Percentiles rank a stretch among this genome's conserved stretches.
Conservation (phyloP, 1,140 invertebrate species). For the Sinella curviseta region DNA sequence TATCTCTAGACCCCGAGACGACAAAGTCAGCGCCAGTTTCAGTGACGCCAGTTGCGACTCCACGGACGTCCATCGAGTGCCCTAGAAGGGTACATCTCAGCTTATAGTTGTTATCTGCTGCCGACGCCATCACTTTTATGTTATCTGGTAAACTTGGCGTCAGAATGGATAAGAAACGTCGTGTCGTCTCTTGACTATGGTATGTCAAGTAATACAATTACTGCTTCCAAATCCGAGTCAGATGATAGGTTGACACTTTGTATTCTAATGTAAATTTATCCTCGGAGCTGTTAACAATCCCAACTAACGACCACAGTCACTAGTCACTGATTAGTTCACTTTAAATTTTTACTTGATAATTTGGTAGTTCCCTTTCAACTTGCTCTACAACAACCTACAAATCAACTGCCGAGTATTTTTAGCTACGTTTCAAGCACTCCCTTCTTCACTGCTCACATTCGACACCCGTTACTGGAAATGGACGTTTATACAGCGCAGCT, state of each 20-base stretch:
- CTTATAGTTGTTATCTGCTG: constrained; percentile 61
- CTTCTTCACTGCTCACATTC: too few relatives aligned
- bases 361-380: too few relatives aligned
- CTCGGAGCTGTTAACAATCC: too few relatives aligned
- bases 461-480: too few relatives aligned
- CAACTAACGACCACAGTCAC: too few relatives aligned
- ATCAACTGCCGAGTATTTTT: too few relatives aligned
- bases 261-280: background rate
- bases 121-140: background rate
- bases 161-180: background rate
- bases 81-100: constrained; percentile 73
- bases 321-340: too few relatives aligned
- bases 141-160: background rate
- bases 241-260: background rate
- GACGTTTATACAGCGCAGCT: too few relatives aligned
- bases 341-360: too few relatives aligned
- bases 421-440: too few relatives aligned
- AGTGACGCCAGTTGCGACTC: constrained; percentile 62
- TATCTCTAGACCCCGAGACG: constrained; percentile 82
- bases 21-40: constrained; percentile 66
- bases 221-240: background rate
- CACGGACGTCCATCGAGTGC: constrained; percentile 81
- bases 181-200: background rate
- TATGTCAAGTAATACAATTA: background rate
- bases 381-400: too few relatives aligned